Evolutionary conservation across 2,888 invertebrate species (phyloP), one percentile per base, ranked within the genome.

Genomic region (Ophion ventricosus): DNA sequence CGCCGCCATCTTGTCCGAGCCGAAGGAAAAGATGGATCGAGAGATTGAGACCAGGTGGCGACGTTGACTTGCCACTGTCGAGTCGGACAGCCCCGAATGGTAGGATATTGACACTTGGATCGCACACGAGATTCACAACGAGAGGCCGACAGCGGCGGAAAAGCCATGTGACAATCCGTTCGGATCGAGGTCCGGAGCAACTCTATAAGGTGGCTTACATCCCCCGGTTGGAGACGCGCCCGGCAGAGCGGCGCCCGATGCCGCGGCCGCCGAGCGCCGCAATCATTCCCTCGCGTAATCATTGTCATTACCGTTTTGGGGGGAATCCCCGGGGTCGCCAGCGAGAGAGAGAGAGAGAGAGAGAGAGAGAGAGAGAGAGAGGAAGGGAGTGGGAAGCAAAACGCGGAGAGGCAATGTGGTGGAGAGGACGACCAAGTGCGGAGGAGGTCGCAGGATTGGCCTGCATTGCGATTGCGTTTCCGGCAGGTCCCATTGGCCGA

Each of bases 201-300:
- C 91, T 91, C 92, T 92, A 90, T 91, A 91, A 91, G 91, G 90
- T 90, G 90, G 91, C 91, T 91, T 90, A 90, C 92, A 91, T 90
- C 90, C 92, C 92, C 91, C 91, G 90, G 91, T 90, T 89, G 72
- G 69, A 20, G 35, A 29, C 23, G 72, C 61, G 63, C 67, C 79
- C 81, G 79, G 80, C 79, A 73, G 63, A 78, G 76, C 74, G 74
- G 80, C 81, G 86, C 82, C 78, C 81, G 84, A 84, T 80, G 61
- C 91, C 90, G 29, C 23, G 89, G 89, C 76, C 80, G 76, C 90
- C 49, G 67, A 66, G 67, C 57, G 91, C 92, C 91, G 91, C 92
- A 92, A 92, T 92, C 92, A 92, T 92, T 92, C 91, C 90, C 76
- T n/a, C 26, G 74, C 88, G 91, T 92, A 92, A 92, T 92, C 92